Evolutionary conservation across 2,113 vertebrate species (phyloP), one percentile per base, ranked within the genome.

Genomic region (Silurus meridionalis): DNA sequence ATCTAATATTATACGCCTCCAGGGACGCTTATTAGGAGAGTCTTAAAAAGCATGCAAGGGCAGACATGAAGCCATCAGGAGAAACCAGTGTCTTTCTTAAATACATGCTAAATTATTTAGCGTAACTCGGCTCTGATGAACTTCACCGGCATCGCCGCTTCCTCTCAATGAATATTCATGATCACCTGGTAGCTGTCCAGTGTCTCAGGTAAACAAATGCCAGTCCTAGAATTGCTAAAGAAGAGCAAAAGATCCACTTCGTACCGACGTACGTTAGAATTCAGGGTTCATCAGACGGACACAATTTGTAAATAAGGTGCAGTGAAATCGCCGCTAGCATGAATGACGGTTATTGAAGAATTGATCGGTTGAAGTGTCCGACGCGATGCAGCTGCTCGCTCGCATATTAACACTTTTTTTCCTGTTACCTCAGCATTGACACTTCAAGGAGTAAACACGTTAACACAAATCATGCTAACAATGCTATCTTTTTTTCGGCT

Each of bases 131-230:
- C 50, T 37, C 48, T 78, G 55, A 58, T 25, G 80, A 69, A 52
- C 37, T 52, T 66, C 37, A 48, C 48, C 11, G 66, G 46, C 14
- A 1, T 10, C 21, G 37, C 11, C 8, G 61, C 48, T 28, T 69
- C 25, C 37, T 1, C 11, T 14, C 48, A 3, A 86, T 87, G 85
- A 87, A 87, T 87, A 87, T 87, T 75, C 71, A 87, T 83, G 71
- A 83, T 53, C 80, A 87, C 71, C 85, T 87, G 85, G 80, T 83
- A 57, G 81, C 60, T 78, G 71, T 87, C 80, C 85, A 58, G 60
- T 78, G 57, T 21, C 60, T 83, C 60, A 57, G 60, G 60, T 87
- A 87, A 83, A 83, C 71, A 87, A 67, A n/a, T 2, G 37, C 13
- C 48, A 14, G 55, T 69, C 75, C 48, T 7, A 79, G 58, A 23